phyloP scores from a whole-genome alignment of 2,888 invertebrate genomes.

The Eupithecia subumbrata region DNA sequence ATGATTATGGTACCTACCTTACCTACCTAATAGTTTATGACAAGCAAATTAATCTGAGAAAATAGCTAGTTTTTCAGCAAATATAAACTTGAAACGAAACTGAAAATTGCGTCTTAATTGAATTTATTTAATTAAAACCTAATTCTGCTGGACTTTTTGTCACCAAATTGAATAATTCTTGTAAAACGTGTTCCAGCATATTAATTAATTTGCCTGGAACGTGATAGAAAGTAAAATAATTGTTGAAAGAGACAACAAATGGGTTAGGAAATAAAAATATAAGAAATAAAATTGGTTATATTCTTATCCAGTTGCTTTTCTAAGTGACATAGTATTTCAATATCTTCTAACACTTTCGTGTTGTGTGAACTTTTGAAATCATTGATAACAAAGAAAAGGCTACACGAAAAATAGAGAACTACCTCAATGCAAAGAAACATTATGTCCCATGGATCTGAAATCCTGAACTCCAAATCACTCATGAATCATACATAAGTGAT shows the following conservation, averaged over 20 bases:
- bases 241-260: conserved; percentile 2
- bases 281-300: not conserved
- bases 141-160: conserved; percentile 59
- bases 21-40: not conserved
- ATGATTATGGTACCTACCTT: too few relatives aligned
- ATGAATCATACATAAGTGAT: too few relatives aligned
- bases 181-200: conserved; percentile 47
- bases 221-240: conserved; percentile 3
- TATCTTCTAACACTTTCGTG: not conserved
- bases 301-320: not conserved
- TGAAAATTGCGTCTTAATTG: conserved; percentile 42
- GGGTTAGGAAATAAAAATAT: conserved; percentile 4
- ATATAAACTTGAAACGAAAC: conserved; percentile 21
- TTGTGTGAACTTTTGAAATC: too few relatives aligned
- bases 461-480: too few relatives aligned
- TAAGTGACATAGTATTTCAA: not conserved
- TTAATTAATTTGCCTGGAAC: conserved; percentile 8
- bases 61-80: not conserved
- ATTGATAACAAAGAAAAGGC: too few relatives aligned
- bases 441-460: too few relatives aligned
- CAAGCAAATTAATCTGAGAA: not conserved
- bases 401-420: too few relatives aligned
- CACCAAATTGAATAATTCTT: conserved; percentile 58
- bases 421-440: too few relatives aligned
- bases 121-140: conserved; percentile 52